phyloP scores from a whole-genome alignment of 2,113 vertebrate species.

The Tetrao urogallus region DNA sequence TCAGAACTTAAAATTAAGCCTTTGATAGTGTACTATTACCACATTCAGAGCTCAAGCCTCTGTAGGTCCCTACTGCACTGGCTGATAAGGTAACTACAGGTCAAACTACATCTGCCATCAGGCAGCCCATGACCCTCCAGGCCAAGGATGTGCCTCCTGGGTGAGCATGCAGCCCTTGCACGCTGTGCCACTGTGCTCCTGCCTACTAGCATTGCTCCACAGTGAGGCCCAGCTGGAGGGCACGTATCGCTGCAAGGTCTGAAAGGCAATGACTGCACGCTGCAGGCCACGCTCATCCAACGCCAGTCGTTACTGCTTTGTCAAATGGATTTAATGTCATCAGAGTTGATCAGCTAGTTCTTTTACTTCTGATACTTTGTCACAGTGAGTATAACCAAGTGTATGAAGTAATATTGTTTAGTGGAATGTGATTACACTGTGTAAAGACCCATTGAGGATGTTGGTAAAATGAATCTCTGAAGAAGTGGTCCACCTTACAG shows the following conservation, averaged over 20 bases:
- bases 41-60: background rate
- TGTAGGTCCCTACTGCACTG: background rate
- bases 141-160: too few relatives aligned
- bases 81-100: background rate
- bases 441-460: background rate
- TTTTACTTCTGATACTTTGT: background rate
- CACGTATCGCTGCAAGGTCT: background rate
- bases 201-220: background rate
- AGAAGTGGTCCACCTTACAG: background rate
- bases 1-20: background rate
- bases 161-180: background rate
- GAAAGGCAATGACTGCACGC: rapidly evolving
- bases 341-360: background rate
- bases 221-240: background rate
- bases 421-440: background rate
- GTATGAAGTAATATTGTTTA: background rate
- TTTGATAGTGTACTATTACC: background rate
- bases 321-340: background rate
- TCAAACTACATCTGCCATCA: background rate
- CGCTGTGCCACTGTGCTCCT: background rate
- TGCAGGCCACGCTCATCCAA: background rate
- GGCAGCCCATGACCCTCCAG: background rate
- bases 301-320: background rate
- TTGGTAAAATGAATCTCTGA: background rate
- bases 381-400: background rate